Evolutionary conservation across 2,888 invertebrate species (phyloP).

Genomic region (Deilephila porcellus): DNA sequence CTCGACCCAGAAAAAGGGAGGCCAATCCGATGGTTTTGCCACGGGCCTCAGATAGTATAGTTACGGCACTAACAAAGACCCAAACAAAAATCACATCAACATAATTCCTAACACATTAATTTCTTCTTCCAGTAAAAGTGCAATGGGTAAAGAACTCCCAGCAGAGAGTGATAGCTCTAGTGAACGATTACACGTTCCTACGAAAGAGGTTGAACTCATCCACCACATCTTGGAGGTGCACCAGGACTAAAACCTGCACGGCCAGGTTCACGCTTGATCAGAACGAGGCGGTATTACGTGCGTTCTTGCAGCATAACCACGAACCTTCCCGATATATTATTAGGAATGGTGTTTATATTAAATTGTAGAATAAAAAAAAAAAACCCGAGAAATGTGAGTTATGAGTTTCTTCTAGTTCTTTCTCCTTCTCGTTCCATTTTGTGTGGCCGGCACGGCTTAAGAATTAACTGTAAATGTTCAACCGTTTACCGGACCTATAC

Average conservation of each 20-base stretch:
- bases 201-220: background rate
- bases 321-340: background rate
- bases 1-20: no score
- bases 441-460: no score
- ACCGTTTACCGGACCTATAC: no score
- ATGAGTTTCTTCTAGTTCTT: no score
- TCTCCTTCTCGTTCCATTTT: no score
- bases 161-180: background rate
- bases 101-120: background rate
- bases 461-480: no score
- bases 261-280: background rate
- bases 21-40: no score
- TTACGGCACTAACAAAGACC: no score
- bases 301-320: background rate
- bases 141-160: conserved; percentile 3
- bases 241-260: background rate
- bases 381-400: no score
- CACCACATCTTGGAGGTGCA: background rate
- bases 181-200: background rate
- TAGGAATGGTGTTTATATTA: background rate
- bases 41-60: no score
- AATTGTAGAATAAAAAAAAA: background rate
- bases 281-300: background rate
- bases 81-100: background rate
- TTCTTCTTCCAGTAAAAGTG: background rate